Percentiles rank a stretch among this genome's conserved stretches.
Evolutionary conservation across 2,888 invertebrate species (phyloP).

Genomic region (Ennomos quercinarius): DNA sequence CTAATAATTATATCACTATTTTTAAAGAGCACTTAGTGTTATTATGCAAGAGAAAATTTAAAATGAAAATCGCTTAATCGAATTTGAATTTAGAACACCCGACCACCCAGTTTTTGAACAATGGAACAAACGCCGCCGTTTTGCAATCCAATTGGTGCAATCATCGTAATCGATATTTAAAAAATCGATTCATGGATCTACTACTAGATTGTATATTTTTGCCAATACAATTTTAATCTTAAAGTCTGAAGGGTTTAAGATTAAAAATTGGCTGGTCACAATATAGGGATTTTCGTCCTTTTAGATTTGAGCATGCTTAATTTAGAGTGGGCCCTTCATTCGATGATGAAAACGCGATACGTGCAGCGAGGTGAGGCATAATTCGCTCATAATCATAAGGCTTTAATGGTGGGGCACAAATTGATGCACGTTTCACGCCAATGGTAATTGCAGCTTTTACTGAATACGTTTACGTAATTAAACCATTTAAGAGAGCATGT

Average conservation of each 20-base stretch:
- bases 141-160: slow-evolving; percentile 56
- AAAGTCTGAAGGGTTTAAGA: neutral
- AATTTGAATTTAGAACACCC: slow-evolving; percentile 48
- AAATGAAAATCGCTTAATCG: slow-evolving; percentile 30
- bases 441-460: slow-evolving; percentile 54
- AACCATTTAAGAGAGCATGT: slow-evolving; percentile 37
- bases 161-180: slow-evolving; percentile 54
- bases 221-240: neutral
- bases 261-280: slow-evolving; percentile 6
- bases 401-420: slow-evolving; percentile 66
- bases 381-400: slow-evolving; percentile 66
- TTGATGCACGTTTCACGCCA: slow-evolving; percentile 63
- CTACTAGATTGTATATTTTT: slow-evolving; percentile 5
- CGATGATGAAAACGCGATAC: slow-evolving; percentile 69
- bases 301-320: slow-evolving; percentile 15
- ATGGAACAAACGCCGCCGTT: slow-evolving; percentile 56
- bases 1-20: no score
- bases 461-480: slow-evolving; percentile 25
- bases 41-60: slow-evolving; percentile 19
- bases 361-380: slow-evolving; percentile 61
- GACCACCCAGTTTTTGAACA: slow-evolving; percentile 50
- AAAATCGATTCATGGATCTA: slow-evolving; percentile 44
- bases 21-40: neutral
- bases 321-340: slow-evolving; percentile 47
- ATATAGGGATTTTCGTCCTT: slow-evolving; percentile 12